A percentile compares a stretch with the other conserved stretches of the same genome.
Conservation (phyloP, 92 coral and sea anemone genomes). For the Heliopora coerulea region DNA sequence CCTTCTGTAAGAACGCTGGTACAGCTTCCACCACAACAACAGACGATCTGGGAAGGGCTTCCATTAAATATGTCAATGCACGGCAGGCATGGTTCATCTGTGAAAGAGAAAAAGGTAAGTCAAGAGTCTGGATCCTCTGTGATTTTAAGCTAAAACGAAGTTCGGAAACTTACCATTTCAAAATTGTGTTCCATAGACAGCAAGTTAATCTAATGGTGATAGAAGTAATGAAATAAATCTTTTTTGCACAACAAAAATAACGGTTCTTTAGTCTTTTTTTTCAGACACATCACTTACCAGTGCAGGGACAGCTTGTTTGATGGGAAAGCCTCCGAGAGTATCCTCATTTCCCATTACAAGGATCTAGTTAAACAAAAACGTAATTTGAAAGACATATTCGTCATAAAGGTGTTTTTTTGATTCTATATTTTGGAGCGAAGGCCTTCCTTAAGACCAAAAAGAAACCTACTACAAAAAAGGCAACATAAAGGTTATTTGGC, state of each 20-base stretch:
- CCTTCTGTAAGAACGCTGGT: constrained; percentile 96
- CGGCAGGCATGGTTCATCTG: constrained; percentile 99
- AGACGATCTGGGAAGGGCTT: constrained; percentile 97
- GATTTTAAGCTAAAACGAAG: no score
- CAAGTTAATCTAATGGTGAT: constrained; percentile 67
- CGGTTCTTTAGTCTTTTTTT: neutral
- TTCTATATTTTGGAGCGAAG: no score
- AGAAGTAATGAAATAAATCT: no score
- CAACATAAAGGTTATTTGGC: no score
- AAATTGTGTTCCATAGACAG: constrained; percentile 97
- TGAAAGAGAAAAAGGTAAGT: constrained; percentile 15
- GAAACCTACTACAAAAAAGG: no score
- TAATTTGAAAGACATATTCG: neutral
- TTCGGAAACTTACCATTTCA: constrained; percentile 73
- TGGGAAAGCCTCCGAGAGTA: constrained; percentile 96
- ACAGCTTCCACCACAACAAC: constrained; percentile 95
- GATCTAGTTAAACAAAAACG: constrained; percentile 49
- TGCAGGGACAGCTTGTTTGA: constrained; percentile 97
- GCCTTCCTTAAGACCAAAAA: no score
- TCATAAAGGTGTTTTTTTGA: no score
- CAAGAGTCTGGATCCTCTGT: no score
- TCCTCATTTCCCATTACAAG: constrained; percentile 99
- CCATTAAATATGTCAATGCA: constrained; percentile 95
- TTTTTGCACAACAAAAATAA: neutral
- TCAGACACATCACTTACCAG: constrained; percentile 61